A percentile compares a stretch with the other conserved stretches of the same genome.
Conservation (phyloP, 2,797 vertebrate species). For the Crocidura indochinensis region DNA sequence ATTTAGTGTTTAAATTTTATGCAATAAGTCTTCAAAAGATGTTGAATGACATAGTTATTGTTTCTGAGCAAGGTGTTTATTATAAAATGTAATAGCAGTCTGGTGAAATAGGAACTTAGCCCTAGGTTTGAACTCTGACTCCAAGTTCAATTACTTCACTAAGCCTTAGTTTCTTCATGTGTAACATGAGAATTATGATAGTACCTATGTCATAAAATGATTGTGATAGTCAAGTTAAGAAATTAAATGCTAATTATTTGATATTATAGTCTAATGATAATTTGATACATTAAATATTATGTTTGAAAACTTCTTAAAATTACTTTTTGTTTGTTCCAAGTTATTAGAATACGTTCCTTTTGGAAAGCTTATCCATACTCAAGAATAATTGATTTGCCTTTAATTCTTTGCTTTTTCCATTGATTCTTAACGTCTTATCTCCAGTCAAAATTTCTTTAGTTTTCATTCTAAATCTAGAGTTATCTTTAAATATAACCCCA, state of each 20-base stretch:
- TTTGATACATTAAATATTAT: not conserved
- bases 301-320: not conserved
- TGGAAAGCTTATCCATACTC: no score
- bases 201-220: no score
- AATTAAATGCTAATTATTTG: slow-evolving; percentile 49
- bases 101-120: not conserved
- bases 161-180: no score
- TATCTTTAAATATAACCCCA: not conserved
- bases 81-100: not conserved
- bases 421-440: slow-evolving; percentile 42
- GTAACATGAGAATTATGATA: no score
- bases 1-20: not conserved
- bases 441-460: slow-evolving; percentile 16
- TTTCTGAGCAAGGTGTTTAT: not conserved
- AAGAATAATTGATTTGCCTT: not conserved
- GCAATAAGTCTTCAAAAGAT: slow-evolving; percentile 4
- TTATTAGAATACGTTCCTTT: no score
- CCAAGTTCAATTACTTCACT: slow-evolving; percentile 29
- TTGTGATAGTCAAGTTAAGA: no score
- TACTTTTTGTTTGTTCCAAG: no score
- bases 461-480: not conserved
- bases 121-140: slow-evolving; percentile 12
- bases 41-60: not conserved
- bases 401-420: slow-evolving; percentile 2
- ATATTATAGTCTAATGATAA: slow-evolving; percentile 17